These are phyloP conservation scores for Nannospalax galili DNA, from an alignment of 2,113 vertebrate genomes.

Conservation along the genomic window DNA sequence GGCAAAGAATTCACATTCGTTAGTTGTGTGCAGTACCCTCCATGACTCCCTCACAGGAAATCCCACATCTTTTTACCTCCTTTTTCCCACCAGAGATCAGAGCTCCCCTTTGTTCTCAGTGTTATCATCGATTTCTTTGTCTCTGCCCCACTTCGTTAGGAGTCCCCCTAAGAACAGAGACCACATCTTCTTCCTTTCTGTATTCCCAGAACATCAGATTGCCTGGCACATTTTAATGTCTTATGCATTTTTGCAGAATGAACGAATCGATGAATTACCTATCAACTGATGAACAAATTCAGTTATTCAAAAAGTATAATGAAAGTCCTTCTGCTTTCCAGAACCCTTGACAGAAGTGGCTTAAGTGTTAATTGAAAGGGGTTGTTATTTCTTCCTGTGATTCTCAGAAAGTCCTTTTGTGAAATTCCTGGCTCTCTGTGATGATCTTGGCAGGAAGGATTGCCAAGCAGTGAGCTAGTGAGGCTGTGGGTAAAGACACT, in stretches of 20 bases:
- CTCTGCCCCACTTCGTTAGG: background rate
- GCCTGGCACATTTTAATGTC: background rate
- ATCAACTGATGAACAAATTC: background rate
- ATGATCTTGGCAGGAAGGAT: background rate
- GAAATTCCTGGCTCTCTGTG: slow-evolving; percentile 34
- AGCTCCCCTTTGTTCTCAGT: background rate
- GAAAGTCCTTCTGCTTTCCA: background rate
- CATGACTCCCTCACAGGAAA: background rate
- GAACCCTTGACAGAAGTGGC: background rate
- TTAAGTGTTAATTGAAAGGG: background rate
- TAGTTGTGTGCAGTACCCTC: background rate
- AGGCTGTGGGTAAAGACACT: background rate
- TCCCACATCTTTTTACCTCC: background rate
- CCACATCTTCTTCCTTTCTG: background rate
- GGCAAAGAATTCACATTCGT: slow-evolving; percentile 8
- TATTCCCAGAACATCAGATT: background rate
- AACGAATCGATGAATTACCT: background rate
- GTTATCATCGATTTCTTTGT: background rate
- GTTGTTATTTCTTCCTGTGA: background rate
- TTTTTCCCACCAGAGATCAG: background rate
- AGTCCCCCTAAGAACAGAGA: background rate
- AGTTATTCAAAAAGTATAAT: background rate
- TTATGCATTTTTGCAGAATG: background rate
- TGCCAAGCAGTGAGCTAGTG: background rate
- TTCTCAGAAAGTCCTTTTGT: background rate